A percentile compares a stretch with the other conserved stretches of the same genome.
Conservation (phyloP, 2,888 invertebrate genomes). For the Lordiphosa andalusiaca region DNA sequence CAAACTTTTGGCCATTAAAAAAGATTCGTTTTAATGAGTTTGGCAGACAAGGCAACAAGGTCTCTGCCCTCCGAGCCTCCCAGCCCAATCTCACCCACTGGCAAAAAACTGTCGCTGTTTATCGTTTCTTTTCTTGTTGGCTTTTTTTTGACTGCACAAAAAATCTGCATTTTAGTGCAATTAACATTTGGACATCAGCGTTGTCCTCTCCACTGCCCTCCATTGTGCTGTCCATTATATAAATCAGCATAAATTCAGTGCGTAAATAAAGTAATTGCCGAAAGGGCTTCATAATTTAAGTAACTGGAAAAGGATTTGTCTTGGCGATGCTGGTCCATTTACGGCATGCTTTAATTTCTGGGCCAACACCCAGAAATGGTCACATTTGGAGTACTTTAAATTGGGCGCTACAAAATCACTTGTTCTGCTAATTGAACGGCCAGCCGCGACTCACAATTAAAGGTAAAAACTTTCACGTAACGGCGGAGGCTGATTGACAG, state of each 20-base stretch:
- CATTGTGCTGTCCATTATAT: conserved; percentile 47
- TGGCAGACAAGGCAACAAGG: conserved; percentile 60
- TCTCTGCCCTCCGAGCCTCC: conserved; percentile 2
- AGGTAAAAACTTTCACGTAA: conserved; percentile 52
- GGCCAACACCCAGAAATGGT: conserved; percentile 57
- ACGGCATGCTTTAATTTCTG: conserved; percentile 52
- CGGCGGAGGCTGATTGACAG: conserved; percentile 57
- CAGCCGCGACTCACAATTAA: conserved; percentile 52
- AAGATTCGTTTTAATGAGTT: conserved; percentile 74
- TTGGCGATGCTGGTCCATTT: conserved; percentile 29
- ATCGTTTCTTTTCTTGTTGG: conserved; percentile 50
- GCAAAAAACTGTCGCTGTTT: conserved; percentile 54
- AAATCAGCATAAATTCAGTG: conserved; percentile 67
- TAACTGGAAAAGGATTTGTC: too few species aligned
- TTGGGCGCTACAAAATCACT: conserved; percentile 70
- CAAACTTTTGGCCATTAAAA: conserved; percentile 72
- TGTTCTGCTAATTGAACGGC: conserved; percentile 65
- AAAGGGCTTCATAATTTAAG: conserved; percentile 6
- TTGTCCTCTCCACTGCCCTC: conserved; percentile 5
- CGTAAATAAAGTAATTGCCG: conserved; percentile 75
- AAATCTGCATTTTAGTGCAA: conserved; percentile 69
- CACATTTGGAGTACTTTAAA: conserved; percentile 21
- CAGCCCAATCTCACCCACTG: conserved; percentile 10
- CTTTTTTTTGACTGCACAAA: conserved; percentile 6
- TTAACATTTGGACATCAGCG: conserved; percentile 52